Conservation (phyloP, 2,888 invertebrate species). For the Shargacucullia verbasci region DNA sequence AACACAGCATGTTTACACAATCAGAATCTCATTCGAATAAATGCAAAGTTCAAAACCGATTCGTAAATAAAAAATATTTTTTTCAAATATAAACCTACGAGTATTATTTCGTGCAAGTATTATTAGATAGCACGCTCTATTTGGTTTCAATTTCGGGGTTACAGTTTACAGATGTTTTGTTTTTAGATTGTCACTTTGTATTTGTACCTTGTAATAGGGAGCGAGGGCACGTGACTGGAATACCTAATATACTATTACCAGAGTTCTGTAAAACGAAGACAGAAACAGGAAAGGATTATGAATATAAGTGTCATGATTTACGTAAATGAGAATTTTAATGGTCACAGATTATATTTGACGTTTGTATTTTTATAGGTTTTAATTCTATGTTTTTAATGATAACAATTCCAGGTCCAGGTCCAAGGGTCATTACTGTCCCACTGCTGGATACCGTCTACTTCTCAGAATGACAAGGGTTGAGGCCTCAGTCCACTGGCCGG, state of each 20-base stretch:
- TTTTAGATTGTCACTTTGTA: conserved; percentile 80
- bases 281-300: conserved; percentile 32
- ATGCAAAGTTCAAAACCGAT: conserved; percentile 7
- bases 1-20: conserved; percentile 9
- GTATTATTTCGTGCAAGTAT: conserved; percentile 52
- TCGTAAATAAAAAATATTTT: conserved; percentile 20
- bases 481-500: no score
- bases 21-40: conserved; percentile 13
- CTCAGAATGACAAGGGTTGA: no score
- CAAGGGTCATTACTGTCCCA: no score
- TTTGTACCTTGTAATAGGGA: conserved; percentile 82
- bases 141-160: conserved; percentile 71
- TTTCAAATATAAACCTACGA: conserved; percentile 31
- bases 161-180: conserved; percentile 71
- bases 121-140: conserved; percentile 63
- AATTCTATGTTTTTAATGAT: no score
- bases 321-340: conserved; percentile 29
- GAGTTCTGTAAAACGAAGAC: conserved; percentile 54
- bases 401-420: no score
- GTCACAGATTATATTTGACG: conserved; percentile 19
- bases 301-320: conserved; percentile 35
- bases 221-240: conserved; percentile 74
- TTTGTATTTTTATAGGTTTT: conserved; percentile 4
- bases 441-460: no score
- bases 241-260: conserved; percentile 68